phyloP scores from a whole-genome alignment of 2,113 vertebrate species.

The Uropsilus gracilis region DNA sequence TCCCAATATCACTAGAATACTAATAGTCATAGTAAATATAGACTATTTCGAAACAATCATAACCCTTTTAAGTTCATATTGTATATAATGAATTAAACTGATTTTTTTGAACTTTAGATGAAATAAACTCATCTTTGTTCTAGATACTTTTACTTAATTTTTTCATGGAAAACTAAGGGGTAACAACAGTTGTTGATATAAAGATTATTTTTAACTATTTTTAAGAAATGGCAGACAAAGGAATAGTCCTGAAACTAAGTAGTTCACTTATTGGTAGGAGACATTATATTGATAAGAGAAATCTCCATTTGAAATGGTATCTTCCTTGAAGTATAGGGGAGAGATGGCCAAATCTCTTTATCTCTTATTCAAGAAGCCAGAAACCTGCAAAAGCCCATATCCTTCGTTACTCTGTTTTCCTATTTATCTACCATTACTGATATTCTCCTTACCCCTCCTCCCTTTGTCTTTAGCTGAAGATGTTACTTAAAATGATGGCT shows the following conservation, averaged over 20 bases:
- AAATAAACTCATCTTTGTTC: background rate
- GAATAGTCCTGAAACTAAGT: background rate
- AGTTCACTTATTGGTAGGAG: background rate
- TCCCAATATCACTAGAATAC: no score
- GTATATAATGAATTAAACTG: rapidly evolving
- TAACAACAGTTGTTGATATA: background rate
- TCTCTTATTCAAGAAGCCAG: no score
- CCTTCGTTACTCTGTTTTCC: no score
- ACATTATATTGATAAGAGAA: no score
- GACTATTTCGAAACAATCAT: background rate
- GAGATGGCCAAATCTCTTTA: no score
- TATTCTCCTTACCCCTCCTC: no score
- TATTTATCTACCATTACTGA: no score
- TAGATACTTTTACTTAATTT: background rate
- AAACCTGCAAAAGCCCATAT: no score
- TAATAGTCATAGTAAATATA: background rate
- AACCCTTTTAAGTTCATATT: background rate
- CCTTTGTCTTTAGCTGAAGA: no score
- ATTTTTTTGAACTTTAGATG: background rate
- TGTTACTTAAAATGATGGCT: no score
- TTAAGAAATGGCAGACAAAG: background rate
- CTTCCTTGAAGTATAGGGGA: no score
- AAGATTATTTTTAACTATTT: background rate
- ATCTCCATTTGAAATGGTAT: no score
- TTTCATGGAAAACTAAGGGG: background rate